Evolutionary conservation across 2,113 vertebrate species (phyloP).

Genomic region (Clupea harengus): DNA sequence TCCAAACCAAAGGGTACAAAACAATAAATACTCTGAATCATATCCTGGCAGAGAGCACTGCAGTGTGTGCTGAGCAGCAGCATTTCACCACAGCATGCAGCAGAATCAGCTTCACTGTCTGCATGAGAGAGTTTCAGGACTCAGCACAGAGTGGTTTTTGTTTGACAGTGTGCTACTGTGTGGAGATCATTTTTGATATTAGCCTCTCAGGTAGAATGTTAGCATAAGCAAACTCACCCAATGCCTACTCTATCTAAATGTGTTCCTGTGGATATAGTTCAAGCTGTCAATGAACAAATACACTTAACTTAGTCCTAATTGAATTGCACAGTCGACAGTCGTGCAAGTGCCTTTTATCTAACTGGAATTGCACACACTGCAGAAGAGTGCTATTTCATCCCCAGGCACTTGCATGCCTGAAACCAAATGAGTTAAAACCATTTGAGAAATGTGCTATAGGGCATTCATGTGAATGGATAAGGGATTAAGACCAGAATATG

Average conservation of each 20-base stretch:
- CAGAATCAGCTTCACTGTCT: no score
- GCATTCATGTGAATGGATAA: neutral
- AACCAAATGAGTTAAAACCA: neutral
- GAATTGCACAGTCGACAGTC: neutral
- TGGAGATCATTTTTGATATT: no score
- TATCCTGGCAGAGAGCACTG: neutral
- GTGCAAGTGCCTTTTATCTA: neutral
- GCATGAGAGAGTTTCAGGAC: no score
- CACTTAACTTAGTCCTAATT: neutral
- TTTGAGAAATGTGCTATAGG: neutral
- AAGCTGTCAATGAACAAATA: neutral
- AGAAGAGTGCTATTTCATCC: neutral
- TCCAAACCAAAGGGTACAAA: no score
- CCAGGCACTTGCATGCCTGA: neutral
- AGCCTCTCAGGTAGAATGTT: no score
- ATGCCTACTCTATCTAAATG: neutral
- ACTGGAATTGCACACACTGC: neutral
- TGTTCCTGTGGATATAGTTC: neutral
- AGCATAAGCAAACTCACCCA: neutral
- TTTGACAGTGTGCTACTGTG: no score
- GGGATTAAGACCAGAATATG: neutral
- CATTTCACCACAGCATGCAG: no score
- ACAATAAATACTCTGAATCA: no score
- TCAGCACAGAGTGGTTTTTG: no score
- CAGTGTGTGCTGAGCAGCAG: neutral